phyloP scores from a whole-genome alignment of 2,113 vertebrate species.

The Gymnocephalus cernua region DNA sequence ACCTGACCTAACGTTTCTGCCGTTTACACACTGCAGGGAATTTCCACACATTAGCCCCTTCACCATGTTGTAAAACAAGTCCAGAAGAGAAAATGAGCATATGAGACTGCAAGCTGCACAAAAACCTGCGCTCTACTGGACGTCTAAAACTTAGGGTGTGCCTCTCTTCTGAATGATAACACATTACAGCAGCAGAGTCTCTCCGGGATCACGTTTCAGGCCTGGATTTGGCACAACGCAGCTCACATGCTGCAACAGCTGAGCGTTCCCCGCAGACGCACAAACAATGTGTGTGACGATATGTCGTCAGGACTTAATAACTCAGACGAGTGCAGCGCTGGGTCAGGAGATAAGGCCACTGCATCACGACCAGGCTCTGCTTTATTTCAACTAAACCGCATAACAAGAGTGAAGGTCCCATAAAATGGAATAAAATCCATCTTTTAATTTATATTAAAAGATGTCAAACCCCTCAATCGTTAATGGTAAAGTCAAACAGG shows the following conservation, averaged over 20 bases:
- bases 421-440: too few relatives aligned
- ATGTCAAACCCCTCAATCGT: too few relatives aligned
- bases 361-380: neutral
- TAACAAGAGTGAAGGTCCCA: neutral
- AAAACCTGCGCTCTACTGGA: neutral
- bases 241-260: slow-evolving; percentile 27
- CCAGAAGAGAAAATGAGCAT: neutral
- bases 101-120: neutral
- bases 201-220: slow-evolving; percentile 43
- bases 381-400: neutral
- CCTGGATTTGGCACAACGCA: neutral
- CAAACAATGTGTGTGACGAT: neutral
- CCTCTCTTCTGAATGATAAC: slow-evolving; percentile 39
- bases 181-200: slow-evolving; percentile 34
- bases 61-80: neutral
- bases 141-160: slow-evolving; percentile 29
- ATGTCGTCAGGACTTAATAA: neutral
- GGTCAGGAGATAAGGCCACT: too few relatives aligned
- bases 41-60: neutral
- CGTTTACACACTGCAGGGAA: neutral
- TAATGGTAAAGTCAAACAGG: too few relatives aligned
- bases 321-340: neutral
- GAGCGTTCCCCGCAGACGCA: slow-evolving; percentile 23
- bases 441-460: too few relatives aligned
- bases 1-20: neutral